A percentile compares a stretch with the other conserved stretches of the same genome.
Evolutionary conservation across 2,797 vertebrate species (phyloP).

Genomic region (Hephaestus fuliginosus): DNA sequence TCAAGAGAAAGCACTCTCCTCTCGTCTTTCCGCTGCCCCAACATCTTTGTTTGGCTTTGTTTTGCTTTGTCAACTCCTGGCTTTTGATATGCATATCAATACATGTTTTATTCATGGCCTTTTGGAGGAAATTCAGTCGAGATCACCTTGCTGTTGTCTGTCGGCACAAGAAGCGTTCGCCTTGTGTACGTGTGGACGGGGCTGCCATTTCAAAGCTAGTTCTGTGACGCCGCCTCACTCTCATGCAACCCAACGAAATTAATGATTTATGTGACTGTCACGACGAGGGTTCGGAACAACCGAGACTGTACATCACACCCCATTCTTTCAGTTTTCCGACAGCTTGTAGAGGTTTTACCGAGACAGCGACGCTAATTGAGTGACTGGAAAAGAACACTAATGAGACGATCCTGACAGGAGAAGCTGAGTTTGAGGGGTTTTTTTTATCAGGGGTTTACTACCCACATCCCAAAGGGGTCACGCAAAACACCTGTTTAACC

Average conservation of each 20-base stretch:
- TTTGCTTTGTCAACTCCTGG: constrained; percentile 81
- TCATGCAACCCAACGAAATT: constrained; percentile 62
- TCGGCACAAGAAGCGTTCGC: constrained; percentile 39
- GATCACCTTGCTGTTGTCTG: constrained; percentile 71
- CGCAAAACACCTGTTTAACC: constrained; percentile 60
- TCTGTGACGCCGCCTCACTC: constrained; percentile 52
- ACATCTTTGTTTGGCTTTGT: constrained; percentile 80
- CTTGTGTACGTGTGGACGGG: constrained; percentile 29
- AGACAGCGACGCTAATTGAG: constrained; percentile 74
- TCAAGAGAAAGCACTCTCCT: constrained; percentile 66
- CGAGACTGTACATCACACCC: constrained; percentile 32
- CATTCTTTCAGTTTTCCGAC: constrained; percentile 56
- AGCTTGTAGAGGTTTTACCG: constrained; percentile 58
- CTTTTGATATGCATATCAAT: constrained; percentile 84
- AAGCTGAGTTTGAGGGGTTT: constrained; percentile 36
- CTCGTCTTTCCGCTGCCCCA: constrained; percentile 47
- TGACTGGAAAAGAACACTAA: constrained; percentile 62
- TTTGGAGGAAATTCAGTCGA: constrained; percentile 69
- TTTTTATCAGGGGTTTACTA: constrained; percentile 41
- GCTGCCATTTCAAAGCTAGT: constrained; percentile 67
- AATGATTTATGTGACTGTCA: constrained; percentile 78
- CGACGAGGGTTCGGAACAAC: constrained; percentile 52
- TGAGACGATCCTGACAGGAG: constrained; percentile 51
- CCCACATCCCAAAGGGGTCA: constrained; percentile 57
- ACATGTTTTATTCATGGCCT: constrained; percentile 87